Conservation (phyloP, 2,113 vertebrate genomes). For the Myrmecobius fasciatus region DNA sequence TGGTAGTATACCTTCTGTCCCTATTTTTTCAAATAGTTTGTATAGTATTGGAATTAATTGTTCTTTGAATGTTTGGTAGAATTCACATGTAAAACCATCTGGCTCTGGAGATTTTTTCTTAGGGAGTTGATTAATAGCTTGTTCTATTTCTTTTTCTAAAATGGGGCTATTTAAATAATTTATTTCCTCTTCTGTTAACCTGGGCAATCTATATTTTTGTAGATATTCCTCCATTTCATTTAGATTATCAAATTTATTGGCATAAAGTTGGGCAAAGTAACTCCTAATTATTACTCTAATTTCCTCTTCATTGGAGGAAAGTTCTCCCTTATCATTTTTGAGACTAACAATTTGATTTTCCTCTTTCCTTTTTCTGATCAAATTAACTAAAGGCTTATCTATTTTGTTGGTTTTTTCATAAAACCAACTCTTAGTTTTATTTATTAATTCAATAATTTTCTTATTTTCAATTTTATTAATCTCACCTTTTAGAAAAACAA, state of each 20-base stretch:
- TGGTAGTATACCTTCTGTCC: too few species aligned
- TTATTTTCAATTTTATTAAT: too few species aligned
- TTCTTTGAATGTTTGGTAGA: not conserved
- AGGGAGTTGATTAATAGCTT: not conserved
- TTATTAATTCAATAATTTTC: too few species aligned
- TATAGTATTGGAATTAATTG: not conserved
- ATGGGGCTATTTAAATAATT: not conserved
- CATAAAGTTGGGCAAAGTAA: not conserved
- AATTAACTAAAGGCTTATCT: too few species aligned
- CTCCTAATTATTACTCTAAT: not conserved
- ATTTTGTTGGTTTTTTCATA: too few species aligned
- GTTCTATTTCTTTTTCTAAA: not conserved
- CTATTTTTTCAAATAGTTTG: not conserved
- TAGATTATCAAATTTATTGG: not conserved
- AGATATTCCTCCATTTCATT: not conserved
- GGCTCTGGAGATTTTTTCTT: not conserved
- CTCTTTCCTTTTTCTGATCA: too few species aligned
- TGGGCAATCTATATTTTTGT: not conserved
- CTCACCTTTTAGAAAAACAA: too few species aligned
- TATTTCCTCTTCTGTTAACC: not conserved
- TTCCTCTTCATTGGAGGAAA: not conserved
- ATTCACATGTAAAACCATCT: not conserved
- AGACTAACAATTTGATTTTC: too few species aligned
- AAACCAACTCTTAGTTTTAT: too few species aligned
- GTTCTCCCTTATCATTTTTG: too few species aligned